These are phyloP conservation scores for Drosophila jambulina DNA, from an alignment of 1,140 invertebrate species.

Conservation along the genomic window DNA sequence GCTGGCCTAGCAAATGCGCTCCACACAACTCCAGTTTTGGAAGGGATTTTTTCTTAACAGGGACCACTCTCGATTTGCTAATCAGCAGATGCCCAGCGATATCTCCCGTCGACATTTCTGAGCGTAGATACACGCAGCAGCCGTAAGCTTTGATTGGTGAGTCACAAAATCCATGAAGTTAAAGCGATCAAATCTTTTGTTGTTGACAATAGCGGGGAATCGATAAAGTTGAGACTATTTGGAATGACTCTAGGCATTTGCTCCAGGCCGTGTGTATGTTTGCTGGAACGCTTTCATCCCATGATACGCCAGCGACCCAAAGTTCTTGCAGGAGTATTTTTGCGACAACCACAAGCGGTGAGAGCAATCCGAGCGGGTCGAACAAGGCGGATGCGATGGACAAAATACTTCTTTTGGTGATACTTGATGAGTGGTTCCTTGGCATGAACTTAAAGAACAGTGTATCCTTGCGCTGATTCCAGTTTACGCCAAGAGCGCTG, in stretches of 20 bases:
- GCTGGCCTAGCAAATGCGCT: slow-evolving; percentile 5
- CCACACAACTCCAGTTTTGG: slow-evolving; percentile 15
- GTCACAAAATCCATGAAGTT: not conserved
- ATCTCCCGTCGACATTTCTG: not conserved
- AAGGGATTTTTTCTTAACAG: slow-evolving; percentile 2
- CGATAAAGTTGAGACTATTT: not conserved
- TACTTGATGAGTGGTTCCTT: no score
- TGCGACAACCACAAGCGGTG: not conserved
- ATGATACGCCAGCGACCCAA: no score
- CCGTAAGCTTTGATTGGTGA: not conserved
- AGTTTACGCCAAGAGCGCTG: no score
- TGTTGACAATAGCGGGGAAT: no score
- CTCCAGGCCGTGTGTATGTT: not conserved
- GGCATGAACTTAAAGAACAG: no score
- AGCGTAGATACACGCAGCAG: not conserved
- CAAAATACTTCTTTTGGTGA: no score
- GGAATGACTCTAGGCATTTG: not conserved
- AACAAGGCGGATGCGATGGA: not conserved
- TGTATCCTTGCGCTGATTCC: no score
- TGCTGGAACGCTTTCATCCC: no score
- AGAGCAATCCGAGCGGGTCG: not conserved
- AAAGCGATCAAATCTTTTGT: not conserved
- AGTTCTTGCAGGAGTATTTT: no score
- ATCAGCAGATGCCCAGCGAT: not conserved
- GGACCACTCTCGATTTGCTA: slow-evolving; percentile 12